Evolutionary conservation across 2,113 vertebrate species (phyloP), one percentile per base, ranked within the genome.

Genomic region (Dryoscopus gambensis): DNA sequence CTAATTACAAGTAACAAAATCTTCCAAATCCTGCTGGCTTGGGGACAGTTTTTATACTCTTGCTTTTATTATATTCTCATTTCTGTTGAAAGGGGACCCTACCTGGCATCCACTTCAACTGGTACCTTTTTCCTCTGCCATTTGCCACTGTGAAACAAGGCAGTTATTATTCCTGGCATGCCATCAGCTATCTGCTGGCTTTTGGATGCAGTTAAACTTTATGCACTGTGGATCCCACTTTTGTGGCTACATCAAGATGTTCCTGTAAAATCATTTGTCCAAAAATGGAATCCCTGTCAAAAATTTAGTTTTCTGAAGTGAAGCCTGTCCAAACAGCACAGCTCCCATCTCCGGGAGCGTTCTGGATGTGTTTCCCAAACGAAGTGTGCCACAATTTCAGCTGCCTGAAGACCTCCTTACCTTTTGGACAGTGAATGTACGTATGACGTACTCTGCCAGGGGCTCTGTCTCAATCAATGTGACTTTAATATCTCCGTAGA

Each of bases 391-490:
- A 65, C 18, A 5, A 13, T 27, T 21, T 19, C 47, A 70, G 47
- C 50, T 71, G 73, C 49, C 33, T 42, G 63, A 44, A 44, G 53
- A 39, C 22, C 47, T 90, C 35, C 97, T 98, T 98, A 99, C 99
- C 99, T 99, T 99, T 75, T 99, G 99, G 19, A 99, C 99, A 7
- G 99, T 99, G 97, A 99, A 99, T 3, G 99, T 99, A 13, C 99
- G 98, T 83, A 99, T 99, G 97, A 99, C 98, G 9, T 99, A 99
- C 88, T 99, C 99, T 12, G 99, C 99, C 95, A 99, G 75, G 0
- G 99, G 99, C 73, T 99, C 99, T 44, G 99, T 99, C 95, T 99
- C 99, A 68, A 99, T 99, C 97, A 99, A 98, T 3, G 99, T 99
- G 94, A 99, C 99, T 97, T 99, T 99, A 97, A 99, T 98, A 87